Conservation (phyloP, 2,888 invertebrate genomes). For the Hydriomena furcata region DNA sequence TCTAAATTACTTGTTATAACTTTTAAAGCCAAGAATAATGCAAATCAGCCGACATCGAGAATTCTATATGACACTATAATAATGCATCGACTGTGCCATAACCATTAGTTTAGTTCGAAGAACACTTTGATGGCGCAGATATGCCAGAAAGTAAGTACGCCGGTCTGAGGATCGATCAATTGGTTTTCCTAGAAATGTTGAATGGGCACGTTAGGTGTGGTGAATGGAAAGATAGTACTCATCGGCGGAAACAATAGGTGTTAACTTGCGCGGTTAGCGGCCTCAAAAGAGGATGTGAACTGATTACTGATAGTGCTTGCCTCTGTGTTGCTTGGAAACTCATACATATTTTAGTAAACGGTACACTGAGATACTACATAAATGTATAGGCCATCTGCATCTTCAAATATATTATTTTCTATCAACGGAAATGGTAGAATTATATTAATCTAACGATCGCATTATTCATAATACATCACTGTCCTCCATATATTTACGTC, state of each 20-base stretch:
- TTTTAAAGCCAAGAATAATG: slow-evolving; percentile 11
- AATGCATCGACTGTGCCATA: slow-evolving; percentile 13
- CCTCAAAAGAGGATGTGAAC: slow-evolving; percentile 57
- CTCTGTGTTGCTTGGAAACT: slow-evolving; percentile 34
- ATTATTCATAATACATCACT: background rate
- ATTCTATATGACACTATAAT: slow-evolving; percentile 9
- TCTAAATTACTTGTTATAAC: slow-evolving; percentile 6
- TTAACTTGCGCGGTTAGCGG: slow-evolving; percentile 59
- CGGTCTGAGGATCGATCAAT: slow-evolving; percentile 65
- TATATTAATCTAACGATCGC: background rate
- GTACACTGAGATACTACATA: background rate
- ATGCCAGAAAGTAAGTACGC: slow-evolving; percentile 54
- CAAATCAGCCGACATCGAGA: slow-evolving; percentile 1
- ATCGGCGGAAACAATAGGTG: slow-evolving; percentile 65
- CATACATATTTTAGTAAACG: slow-evolving; percentile 15
- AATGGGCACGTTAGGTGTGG: slow-evolving; percentile 51
- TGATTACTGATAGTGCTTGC: slow-evolving; percentile 48
- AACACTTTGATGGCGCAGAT: slow-evolving; percentile 44
- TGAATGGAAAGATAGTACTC: slow-evolving; percentile 57
- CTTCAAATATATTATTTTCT: background rate
- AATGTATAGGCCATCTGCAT: background rate
- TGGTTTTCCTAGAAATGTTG: slow-evolving; percentile 61
- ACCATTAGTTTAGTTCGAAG: slow-evolving; percentile 32
- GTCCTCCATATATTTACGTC: background rate
- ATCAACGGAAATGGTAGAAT: too few species aligned